Percentiles rank a stretch among this genome's conserved stretches.
Conservation (phyloP, 2,797 vertebrate genomes). For the Sardinella longiceps region DNA sequence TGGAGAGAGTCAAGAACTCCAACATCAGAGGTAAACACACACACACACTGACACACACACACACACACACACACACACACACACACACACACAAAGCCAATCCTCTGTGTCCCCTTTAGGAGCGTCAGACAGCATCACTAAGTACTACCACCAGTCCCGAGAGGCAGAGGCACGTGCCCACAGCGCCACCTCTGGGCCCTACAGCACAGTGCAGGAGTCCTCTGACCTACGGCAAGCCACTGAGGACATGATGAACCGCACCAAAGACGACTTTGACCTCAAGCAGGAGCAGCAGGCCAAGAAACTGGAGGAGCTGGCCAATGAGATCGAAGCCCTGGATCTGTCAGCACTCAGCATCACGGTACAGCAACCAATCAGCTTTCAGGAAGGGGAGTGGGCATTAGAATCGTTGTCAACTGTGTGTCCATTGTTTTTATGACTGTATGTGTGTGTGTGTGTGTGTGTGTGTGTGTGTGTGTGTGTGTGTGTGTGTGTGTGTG, state of each 20-base stretch:
- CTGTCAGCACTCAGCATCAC: slow-evolving; percentile 79
- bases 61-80: background rate
- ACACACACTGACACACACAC: background rate
- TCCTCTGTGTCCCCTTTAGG: slow-evolving; percentile 71
- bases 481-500: too few species aligned
- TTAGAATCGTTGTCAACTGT: too few species aligned
- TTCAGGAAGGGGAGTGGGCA: background rate
- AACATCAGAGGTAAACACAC: too few species aligned
- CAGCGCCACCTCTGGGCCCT: slow-evolving; percentile 73
- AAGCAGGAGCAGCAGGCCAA: slow-evolving; percentile 80
- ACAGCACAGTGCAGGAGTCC: slow-evolving; percentile 76
- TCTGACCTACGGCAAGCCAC: slow-evolving; percentile 71
- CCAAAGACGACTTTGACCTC: slow-evolving; percentile 79
- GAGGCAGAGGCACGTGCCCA: slow-evolving; percentile 80
- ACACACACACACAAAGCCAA: background rate
- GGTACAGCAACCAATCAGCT: slow-evolving; percentile 69
- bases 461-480: too few species aligned
- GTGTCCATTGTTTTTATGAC: too few species aligned
- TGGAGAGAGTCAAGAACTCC: too few species aligned
- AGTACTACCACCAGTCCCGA: slow-evolving; percentile 81
- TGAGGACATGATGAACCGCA: slow-evolving; percentile 77
- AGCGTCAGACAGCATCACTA: slow-evolving; percentile 85
- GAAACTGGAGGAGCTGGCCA: slow-evolving; percentile 84
- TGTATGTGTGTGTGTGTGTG: too few species aligned
- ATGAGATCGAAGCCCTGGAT: slow-evolving; percentile 81